phyloP scores from a whole-genome alignment of 2,113 vertebrate species.

The Sinosuthora webbiana region DNA sequence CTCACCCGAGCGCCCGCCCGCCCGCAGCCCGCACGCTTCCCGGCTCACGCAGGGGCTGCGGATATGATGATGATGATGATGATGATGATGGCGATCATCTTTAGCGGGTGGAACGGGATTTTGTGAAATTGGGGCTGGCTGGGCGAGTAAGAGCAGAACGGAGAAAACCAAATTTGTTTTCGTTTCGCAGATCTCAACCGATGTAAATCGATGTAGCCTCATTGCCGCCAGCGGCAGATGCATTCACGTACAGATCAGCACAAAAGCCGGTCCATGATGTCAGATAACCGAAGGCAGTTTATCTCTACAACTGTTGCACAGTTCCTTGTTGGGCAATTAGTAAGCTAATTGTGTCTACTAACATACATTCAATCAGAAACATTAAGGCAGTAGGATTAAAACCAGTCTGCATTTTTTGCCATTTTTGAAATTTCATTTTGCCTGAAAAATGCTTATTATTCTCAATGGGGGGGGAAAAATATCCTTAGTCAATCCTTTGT shows the following conservation, averaged over 20 bases:
- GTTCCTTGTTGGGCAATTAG: neutral
- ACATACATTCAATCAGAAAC: neutral
- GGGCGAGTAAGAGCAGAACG: neutral
- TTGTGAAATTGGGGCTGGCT: neutral
- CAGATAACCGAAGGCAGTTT: neutral
- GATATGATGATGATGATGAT: rapidly evolving
- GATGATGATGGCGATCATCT: neutral
- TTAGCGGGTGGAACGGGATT: neutral
- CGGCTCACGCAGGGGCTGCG: neutral
- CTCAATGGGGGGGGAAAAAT: neutral
- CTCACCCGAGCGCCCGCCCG: neutral
- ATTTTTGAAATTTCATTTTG: neutral
- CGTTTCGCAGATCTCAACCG: neutral
- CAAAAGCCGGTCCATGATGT: neutral
- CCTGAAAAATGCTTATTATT: neutral
- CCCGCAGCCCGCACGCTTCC: neutral
- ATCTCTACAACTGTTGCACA: neutral
- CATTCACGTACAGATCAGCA: neutral
- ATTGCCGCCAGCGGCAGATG: neutral
- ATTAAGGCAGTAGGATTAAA: neutral
- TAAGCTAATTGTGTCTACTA: neutral
- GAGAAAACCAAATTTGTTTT: neutral
- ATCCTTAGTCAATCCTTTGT: neutral
- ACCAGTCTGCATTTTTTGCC: neutral
- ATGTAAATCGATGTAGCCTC: neutral